Evolutionary conservation across 2,113 vertebrate genomes (phyloP).

Genomic region (Rhabdomys dilectus): DNA sequence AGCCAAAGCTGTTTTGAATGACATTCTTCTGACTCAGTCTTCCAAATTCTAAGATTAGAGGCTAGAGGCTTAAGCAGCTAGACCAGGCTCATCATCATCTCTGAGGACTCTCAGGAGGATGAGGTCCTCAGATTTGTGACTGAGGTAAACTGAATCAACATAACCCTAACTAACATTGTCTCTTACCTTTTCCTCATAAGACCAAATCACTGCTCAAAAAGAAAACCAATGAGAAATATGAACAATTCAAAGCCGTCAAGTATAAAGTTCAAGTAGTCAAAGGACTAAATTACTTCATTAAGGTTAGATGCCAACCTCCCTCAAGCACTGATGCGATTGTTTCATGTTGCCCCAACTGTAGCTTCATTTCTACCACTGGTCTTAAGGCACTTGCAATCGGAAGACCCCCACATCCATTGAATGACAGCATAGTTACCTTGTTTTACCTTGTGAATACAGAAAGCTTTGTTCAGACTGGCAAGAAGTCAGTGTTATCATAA

Average conservation of each 20-base stretch:
- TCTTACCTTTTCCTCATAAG: conserved; percentile 79
- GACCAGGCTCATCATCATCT: not conserved
- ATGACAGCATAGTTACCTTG: not conserved
- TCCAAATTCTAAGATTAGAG: too few relatives aligned
- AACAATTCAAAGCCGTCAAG: conserved; percentile 85
- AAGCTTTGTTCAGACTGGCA: conserved; percentile 13
- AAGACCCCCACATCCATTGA: not conserved
- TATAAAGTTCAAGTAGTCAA: conserved; percentile 89
- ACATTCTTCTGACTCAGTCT: too few relatives aligned
- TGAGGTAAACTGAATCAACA: not conserved
- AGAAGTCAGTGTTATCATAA: not conserved
- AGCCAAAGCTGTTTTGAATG: too few relatives aligned
- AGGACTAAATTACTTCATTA: conserved; percentile 92
- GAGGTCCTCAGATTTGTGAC: not conserved
- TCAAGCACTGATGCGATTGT: not conserved
- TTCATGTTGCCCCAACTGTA: not conserved
- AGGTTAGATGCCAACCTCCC: conserved; percentile 84
- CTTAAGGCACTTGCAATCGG: not conserved
- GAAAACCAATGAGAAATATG: conserved; percentile 84
- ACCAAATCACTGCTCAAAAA: conserved; percentile 86
- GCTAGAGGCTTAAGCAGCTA: not conserved
- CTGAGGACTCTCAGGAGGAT: not conserved
- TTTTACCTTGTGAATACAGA: conserved; percentile 51
- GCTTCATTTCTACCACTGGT: not conserved
- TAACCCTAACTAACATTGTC: conserved; percentile 27